phyloP scores from a whole-genome alignment of 2,113 vertebrate species.

The Nothobranchius furzeri region DNA sequence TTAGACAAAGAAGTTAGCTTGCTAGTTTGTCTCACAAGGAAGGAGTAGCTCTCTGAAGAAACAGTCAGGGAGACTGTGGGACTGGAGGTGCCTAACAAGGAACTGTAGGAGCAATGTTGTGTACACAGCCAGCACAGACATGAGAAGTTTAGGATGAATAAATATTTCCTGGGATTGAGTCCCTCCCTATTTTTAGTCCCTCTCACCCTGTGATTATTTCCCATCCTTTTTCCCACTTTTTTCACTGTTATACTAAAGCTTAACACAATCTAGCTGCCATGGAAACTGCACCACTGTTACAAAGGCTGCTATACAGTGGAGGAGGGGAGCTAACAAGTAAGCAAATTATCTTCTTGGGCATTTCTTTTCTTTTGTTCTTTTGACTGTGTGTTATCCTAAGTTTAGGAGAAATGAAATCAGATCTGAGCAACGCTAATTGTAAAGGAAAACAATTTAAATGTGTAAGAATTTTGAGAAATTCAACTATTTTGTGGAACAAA shows the following conservation, averaged over 20 bases:
- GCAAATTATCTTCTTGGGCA: conserved; percentile 14
- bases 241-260: conserved; percentile 67
- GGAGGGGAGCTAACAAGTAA: conserved; percentile 49
- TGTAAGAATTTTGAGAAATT: too few species aligned
- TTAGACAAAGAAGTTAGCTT: too few species aligned
- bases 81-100: conserved; percentile 16
- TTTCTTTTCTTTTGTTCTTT: neutral
- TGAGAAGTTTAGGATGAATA: conserved; percentile 61
- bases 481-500: neutral
- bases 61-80: conserved; percentile 27
- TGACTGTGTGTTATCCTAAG: too few species aligned
- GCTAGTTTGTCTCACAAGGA: too few species aligned
- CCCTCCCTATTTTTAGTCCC: conserved; percentile 69
- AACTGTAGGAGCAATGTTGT: conserved; percentile 46
- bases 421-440: too few species aligned
- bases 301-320: conserved; percentile 46
- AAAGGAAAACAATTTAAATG: neutral
- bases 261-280: conserved; percentile 71
- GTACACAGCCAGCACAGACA: conserved; percentile 51
- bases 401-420: neutral
- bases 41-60: too few species aligned
- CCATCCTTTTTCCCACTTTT: conserved; percentile 52
- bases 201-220: conserved; percentile 63
- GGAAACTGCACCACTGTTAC: conserved; percentile 71
- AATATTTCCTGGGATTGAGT: conserved; percentile 71